Conservation (phyloP, 2,113 vertebrate species). For the Talpa occidentalis region DNA sequence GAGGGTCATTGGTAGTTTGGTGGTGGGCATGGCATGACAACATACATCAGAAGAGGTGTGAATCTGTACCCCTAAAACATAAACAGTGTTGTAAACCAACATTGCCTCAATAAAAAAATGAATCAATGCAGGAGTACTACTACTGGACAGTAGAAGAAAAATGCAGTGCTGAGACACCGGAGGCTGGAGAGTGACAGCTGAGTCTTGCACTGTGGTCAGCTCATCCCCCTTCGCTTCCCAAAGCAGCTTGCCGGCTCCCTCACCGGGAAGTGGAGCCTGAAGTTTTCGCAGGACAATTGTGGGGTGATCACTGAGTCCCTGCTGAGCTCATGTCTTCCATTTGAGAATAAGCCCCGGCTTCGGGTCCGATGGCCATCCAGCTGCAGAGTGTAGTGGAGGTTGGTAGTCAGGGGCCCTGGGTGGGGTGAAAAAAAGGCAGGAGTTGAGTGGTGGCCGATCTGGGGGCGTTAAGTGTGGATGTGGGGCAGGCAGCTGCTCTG, state of each 20-base stretch:
- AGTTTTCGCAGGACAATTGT: constrained; percentile 54
- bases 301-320: not conserved
- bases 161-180: not conserved
- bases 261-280: constrained; percentile 76
- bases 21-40: no score
- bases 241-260: not conserved
- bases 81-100: no score
- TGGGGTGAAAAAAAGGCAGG: not conserved
- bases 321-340: not conserved
- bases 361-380: constrained; percentile 84
- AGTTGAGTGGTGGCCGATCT: not conserved
- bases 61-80: no score
- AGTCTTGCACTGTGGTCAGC: not conserved
- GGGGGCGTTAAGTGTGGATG: not conserved
- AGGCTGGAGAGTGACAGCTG: not conserved
- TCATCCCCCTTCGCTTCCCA: not conserved
- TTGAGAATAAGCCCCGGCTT: constrained; percentile 82
- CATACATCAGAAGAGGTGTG: no score
- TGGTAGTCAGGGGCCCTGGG: constrained; percentile 71
- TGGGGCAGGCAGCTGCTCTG: not conserved
- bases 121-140: no score
- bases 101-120: no score
- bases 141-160: not conserved
- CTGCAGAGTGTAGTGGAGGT: constrained; percentile 82
- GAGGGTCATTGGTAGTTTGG: no score